Evolutionary conservation across 2,888 invertebrate genomes (phyloP), one percentile per base, ranked within the genome.

Genomic region (Cheilosia vernalis): DNA sequence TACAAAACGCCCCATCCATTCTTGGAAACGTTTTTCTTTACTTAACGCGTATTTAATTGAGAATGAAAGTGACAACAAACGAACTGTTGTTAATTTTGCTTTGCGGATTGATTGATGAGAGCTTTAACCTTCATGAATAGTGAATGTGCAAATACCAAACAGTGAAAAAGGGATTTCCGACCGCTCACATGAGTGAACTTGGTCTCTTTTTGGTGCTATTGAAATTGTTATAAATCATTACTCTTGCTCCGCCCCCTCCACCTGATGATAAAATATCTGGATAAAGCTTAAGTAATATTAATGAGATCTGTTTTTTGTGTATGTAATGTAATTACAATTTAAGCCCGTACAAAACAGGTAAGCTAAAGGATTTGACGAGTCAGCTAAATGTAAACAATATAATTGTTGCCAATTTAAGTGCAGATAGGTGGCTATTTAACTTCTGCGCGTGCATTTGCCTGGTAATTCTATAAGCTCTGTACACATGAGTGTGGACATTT

Each of bases 191-290:
- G 58, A 27, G 49, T 27, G 17, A 49, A 40, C 27, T 21, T 47
- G 6, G 4, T 15, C 19, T 24, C 17, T 44, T 17, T 61, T n/a
- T 13, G 30, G 4, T 13, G 40, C 42, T 24, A 67, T 67, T 15
- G 37, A 64, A 56, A 74, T 58, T 66, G 27, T 49, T 58, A 51
- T 66, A 47, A 66, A 74, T 64, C 40, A 74, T 74, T 27, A 40
- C 10, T 33, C 44, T 0, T 7, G 17, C 6, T 10, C 5, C 7
- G 21, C 17, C 13, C 1, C 9, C 10, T 37, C n/a, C 3, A 17
- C 19, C 44, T 15, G 63, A 27, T 27, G 73, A 55, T 30, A 21
- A 21, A 53, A 33, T 24, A n/a, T 21, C 37, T 17, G 53, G 19
- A n/a, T 44, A 15, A 21, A 15, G 47, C 5, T 49, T 66, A 66